Evolutionary conservation across 92 coral and sea anemone genomes (phyloP).

Genomic region (Epizoanthus rinbou): DNA sequence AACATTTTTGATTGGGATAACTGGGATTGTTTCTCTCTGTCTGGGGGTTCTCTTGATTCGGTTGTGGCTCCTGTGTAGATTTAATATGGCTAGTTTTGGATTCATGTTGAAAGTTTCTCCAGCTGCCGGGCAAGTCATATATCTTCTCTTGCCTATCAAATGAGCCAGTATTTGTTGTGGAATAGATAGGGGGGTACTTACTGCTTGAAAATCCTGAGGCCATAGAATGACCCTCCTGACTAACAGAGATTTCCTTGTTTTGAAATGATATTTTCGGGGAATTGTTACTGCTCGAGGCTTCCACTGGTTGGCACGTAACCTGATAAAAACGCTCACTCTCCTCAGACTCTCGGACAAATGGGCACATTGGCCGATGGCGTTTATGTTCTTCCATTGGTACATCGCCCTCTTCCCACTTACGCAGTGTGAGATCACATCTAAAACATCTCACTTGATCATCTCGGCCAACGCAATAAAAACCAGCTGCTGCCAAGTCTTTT

Average conservation of each 20-base stretch:
- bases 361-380: constrained; percentile 47
- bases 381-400: constrained; percentile 80
- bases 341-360: constrained; percentile 62
- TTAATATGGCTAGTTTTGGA: background rate
- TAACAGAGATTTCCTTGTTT: background rate
- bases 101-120: no score
- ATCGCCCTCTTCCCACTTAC: constrained; percentile 78
- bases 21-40: background rate
- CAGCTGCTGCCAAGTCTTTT: constrained; percentile 75
- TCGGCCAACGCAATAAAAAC: constrained; percentile 74
- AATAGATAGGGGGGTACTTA: background rate
- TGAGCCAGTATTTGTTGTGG: background rate
- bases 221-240: background rate
- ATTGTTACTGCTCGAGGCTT: constrained; percentile 22
- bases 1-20: background rate
- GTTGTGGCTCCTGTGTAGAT: background rate
- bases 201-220: background rate
- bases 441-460: constrained; percentile 87
- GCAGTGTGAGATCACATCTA: constrained; percentile 71
- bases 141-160: constrained; percentile 9
- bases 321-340: constrained; percentile 20
- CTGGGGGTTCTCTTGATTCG: background rate
- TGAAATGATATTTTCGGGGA: constrained; percentile 4
- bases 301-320: constrained; percentile 56
- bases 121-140: background rate